Evolutionary conservation across 2,113 vertebrate genomes (phyloP).

Genomic region (Coregonus clupeaformis): DNA sequence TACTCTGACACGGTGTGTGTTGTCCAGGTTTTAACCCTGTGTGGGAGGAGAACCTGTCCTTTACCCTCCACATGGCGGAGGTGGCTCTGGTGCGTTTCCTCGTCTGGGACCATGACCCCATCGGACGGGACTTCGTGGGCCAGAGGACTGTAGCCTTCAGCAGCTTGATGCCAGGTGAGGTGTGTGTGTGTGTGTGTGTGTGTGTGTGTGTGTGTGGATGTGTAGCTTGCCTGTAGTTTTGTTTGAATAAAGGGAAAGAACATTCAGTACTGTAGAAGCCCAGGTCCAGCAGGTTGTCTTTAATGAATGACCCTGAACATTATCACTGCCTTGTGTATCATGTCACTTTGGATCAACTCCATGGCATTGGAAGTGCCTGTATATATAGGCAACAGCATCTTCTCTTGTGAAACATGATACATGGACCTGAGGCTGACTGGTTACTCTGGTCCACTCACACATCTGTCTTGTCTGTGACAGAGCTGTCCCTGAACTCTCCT

Average conservation of each 20-base stretch:
- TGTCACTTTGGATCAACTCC: no score
- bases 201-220: background rate
- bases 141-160: slow-evolving; percentile 94
- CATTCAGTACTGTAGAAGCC: background rate
- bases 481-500: slow-evolving; percentile 34
- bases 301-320: background rate
- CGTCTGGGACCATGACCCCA: slow-evolving; percentile 98
- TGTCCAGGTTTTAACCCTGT: slow-evolving; percentile 93
- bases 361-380: no score
- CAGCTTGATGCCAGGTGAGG: slow-evolving; percentile 93
- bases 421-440: background rate
- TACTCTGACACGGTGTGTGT: background rate
- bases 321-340: no score
- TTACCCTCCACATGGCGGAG: slow-evolving; percentile 96
- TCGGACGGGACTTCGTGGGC: slow-evolving; percentile 94
- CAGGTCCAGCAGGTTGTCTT: background rate
- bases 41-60: slow-evolving; percentile 96
- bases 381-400: no score
- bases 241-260: background rate
- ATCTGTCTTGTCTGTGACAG: slow-evolving; percentile 5
- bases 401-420: background rate
- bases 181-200: background rate
- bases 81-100: slow-evolving; percentile 92
- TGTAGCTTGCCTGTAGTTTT: background rate
- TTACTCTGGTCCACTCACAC: background rate